Conservation (phyloP, 2,797 vertebrate genomes). For the Glossophaga mutica region DNA sequence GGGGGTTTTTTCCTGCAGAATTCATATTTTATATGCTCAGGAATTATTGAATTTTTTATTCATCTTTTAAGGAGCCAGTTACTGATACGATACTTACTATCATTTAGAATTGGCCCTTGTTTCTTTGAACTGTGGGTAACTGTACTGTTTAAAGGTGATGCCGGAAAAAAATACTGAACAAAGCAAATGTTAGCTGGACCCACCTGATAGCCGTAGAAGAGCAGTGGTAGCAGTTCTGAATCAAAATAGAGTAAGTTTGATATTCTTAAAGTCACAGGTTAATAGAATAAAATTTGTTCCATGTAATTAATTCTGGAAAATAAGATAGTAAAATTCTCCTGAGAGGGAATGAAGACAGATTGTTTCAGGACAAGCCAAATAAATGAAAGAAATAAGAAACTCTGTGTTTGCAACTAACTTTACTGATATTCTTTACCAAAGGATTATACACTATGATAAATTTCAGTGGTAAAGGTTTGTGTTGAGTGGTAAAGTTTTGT, state of each 20-base stretch:
- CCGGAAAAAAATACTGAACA: neutral
- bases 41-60: neutral
- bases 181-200: neutral
- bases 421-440: neutral
- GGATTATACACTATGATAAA: neutral
- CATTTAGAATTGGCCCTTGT: neutral
- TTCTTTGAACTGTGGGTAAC: neutral
- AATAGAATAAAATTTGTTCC: constrained; percentile 5
- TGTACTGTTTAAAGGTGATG: neutral
- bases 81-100: neutral
- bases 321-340: constrained; percentile 7
- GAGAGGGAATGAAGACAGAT: neutral
- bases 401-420: neutral
- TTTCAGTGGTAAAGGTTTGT: neutral
- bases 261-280: neutral
- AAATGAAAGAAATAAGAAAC: constrained; percentile 20
- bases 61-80: neutral
- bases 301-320: constrained; percentile 17
- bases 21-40: neutral
- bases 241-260: neutral
- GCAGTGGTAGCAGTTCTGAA: neutral
- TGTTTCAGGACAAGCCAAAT: neutral
- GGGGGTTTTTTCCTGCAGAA: neutral
- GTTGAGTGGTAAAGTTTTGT: neutral
- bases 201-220: neutral